A percentile compares a stretch with the other conserved stretches of the same genome.
Evolutionary conservation across 1,140 invertebrate genomes (phyloP).

Genomic region (Drosophila teissieri): DNA sequence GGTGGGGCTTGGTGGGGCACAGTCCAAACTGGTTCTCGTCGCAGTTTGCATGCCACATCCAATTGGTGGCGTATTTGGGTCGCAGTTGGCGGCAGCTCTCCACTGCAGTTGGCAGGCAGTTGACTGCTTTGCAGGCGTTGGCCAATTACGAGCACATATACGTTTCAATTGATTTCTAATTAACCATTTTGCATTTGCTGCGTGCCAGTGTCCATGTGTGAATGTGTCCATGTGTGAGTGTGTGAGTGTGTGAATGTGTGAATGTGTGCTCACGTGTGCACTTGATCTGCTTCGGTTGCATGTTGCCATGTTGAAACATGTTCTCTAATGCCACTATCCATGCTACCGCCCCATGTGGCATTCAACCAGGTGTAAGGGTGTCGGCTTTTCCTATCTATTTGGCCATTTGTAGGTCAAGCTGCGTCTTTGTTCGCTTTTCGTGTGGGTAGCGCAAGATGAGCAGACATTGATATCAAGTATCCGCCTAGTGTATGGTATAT

Average conservation of each 20-base stretch:
- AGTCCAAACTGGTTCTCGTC: constrained; percentile 58
- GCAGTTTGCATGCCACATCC: constrained; percentile 39
- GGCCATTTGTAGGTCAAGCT: constrained; percentile 68
- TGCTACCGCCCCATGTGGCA: constrained; percentile 14
- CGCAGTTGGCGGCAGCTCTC: constrained; percentile 42
- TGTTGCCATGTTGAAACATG: no score
- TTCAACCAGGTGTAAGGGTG: constrained; percentile 8
- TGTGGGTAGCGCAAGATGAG: constrained; percentile 59
- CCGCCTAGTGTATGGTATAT: neutral
- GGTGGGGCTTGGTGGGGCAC: constrained; percentile 1
- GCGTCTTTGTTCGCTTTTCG: constrained; percentile 38
- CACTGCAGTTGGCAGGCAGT: constrained; percentile 27
- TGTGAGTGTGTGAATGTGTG: no score
- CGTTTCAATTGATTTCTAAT: constrained; percentile 80
- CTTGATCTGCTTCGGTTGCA: constrained; percentile 67
- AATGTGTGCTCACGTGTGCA: constrained; percentile 46
- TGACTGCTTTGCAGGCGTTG: constrained; percentile 36
- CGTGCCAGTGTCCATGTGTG: constrained; percentile 23
- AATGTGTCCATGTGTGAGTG: no score
- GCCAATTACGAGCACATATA: constrained; percentile 59
- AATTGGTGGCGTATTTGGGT: constrained; percentile 65
- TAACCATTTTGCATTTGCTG: constrained; percentile 63
- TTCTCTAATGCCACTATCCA: neutral
- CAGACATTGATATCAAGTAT: constrained; percentile 26
- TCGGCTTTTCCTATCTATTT: constrained; percentile 22